Evolutionary conservation across 2,888 invertebrate genomes (phyloP).

Genomic region (Apamea epomidion): DNA sequence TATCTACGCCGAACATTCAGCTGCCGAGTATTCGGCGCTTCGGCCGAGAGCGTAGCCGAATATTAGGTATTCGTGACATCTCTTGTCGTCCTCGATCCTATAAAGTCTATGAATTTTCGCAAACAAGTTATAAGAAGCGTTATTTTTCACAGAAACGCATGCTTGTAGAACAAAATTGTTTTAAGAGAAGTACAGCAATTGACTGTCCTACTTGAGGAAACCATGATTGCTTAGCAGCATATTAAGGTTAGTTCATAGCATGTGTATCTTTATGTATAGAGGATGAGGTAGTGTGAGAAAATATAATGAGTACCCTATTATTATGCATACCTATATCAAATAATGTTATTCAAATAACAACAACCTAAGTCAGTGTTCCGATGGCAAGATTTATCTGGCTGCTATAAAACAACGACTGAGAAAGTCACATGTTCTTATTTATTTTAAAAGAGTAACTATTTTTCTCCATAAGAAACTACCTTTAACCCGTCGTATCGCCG

Average conservation of each 20-base stretch:
- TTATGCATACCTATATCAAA: background rate
- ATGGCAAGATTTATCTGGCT: background rate
- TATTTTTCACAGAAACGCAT: background rate
- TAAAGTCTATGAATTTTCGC: background rate
- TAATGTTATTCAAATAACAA: background rate
- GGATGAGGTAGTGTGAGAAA: conserved; percentile 4
- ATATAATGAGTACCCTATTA: conserved; percentile 4
- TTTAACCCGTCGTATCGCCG: too few relatives aligned
- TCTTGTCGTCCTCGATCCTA: too few relatives aligned
- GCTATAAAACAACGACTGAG: background rate
- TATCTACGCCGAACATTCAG: background rate
- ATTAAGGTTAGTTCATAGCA: background rate
- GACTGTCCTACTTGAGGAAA: background rate
- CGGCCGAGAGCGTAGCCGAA: background rate
- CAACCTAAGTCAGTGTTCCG: background rate
- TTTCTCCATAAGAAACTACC: background rate
- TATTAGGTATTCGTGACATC: background rate
- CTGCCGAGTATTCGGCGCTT: background rate
- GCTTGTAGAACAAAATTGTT: background rate
- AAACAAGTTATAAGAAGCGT: background rate
- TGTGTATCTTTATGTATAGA: background rate
- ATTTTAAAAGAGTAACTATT: too few relatives aligned
- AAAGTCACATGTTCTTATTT: background rate
- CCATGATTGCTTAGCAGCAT: background rate
- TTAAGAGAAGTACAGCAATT: background rate